Base-by-base conservation (phyloP, 2,888 invertebrate genomes). In the Perizoma flavofasciatum region DNA sequence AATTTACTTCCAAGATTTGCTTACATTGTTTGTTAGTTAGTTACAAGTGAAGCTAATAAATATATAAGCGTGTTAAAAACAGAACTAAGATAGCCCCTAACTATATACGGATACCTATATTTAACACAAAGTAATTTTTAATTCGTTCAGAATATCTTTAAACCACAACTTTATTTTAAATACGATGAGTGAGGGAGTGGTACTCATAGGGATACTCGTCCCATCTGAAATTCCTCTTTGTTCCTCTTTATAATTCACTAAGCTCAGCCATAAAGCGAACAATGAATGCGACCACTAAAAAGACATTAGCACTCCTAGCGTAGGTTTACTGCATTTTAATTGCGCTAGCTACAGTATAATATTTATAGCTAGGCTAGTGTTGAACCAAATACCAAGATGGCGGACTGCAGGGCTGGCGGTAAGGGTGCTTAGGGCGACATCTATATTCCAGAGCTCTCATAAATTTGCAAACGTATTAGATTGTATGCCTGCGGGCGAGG, bases 381-480 rank as follows among this genome's bases (percentile, higher is more conserved):
- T 67, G 81, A 85, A 85, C 85, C 81, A 81, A 85, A 86, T 75
- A 66, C 63, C 84, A 89, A 89, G 82, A 89, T 90, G 89, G 88
- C 89, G 78, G 79, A 76, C 71, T n/a, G 63, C 65, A 63, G 72
- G 67, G 70, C 64, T 68, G 60, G 68, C 63, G 76, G 70, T 71
- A 70, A 75, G 80, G 58, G 82, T 83, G 81, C 85, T 79, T 77
- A 68, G 78, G 77, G 88, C 83, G 87, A 89, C 89, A 88, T 90
- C 89, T 88, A 91, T 89, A 90, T 89, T 89, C 88, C 83, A 71
- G 75, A 81, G 86, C 86, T 81, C 85, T 85, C 87, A 83, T 87
- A 87, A 89, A 91, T 92, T 91, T 88, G 89, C 90, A 90, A 90
- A 89, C 84, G 89, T 89, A 90, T 90, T 91, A 88, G 86, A 88